Base-by-base conservation (phyloP, 2,797 vertebrate genomes). In the Tenualosa ilisha region DNA sequence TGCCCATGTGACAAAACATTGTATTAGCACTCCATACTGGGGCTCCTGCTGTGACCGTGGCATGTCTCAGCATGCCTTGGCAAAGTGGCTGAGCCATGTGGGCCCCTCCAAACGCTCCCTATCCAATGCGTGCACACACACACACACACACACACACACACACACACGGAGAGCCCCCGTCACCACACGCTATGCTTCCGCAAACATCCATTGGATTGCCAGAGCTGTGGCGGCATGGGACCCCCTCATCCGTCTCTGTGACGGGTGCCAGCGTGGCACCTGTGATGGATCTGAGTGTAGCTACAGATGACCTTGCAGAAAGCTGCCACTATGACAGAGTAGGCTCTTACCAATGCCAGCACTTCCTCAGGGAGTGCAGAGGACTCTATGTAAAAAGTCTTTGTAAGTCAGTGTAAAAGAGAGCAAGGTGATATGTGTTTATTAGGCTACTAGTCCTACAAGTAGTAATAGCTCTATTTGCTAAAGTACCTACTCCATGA, bases 1-100 rank as follows among this genome's bases (percentile, higher is more conserved):
- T 79, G 85, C 82, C 40, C 31, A 81, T 61, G 50, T 24, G 83
- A 87, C 75, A 83, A 83, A 65, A 86, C 56, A 81, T 81, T 68
- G 72, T 40, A 85, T 84, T 81, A 63, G 61, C 37, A 59, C n/a
- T 24, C 37, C 84, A 59, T 49, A 59, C 59, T 56, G 82, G 8
- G 81, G 84, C 61, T 75, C 87, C 82, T 59, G 51, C 54, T 82
- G 46, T 79, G 83, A 59, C 61, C 37, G 37, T 86, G 75, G 53
- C n/a, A 22, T 1, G 4, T 46, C 40, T 46, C 72, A 79, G 20
- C 37, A 46, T 79, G 40, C 72, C 72, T 79, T 79, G 72, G 15
- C 72, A 79, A 46, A 20, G 72, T 46, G 72, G 5, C 72, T 79
- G 72, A 46, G 72, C 59, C 59, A 63, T 24, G n/a, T 24, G 59